Evolutionary conservation across 53 echinoderm and acorn worm species (phyloP).

Genomic region (Luidia sarsii): DNA sequence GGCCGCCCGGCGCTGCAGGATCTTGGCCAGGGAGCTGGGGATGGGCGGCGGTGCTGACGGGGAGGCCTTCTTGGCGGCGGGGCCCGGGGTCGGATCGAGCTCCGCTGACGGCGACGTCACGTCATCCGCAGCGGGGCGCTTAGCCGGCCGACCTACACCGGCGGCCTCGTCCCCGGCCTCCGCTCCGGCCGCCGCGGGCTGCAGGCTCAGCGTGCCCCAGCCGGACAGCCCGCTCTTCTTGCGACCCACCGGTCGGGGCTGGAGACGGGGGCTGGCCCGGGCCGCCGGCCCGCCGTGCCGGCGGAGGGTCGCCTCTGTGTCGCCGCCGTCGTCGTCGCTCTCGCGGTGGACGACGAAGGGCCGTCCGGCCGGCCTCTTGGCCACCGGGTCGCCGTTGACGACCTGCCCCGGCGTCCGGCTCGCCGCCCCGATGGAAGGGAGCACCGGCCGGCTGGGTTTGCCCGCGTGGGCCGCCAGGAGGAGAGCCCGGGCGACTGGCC

Average conservation of each 20-base stretch:
- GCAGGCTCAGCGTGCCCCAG: no score
- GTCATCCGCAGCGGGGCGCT: no score
- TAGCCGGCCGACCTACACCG: no score
- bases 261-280: background rate
- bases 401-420: no score
- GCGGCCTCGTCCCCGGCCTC: background rate
- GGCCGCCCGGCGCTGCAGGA: constrained; percentile 21
- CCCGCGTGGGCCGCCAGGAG: background rate
- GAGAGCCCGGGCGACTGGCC: constrained; percentile 23
- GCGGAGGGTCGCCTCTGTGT: background rate
- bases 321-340: background rate
- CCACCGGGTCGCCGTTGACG: no score
- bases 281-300: background rate
- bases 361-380: no score
- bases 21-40: background rate
- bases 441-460: constrained; percentile 16
- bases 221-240: no score
- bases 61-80: background rate
- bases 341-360: no score
- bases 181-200: no score
- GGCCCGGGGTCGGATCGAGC: background rate
- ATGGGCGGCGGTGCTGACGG: no score
- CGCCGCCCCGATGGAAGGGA: constrained; percentile 5
- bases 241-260: background rate
- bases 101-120: background rate